Conservation (phyloP, 2,797 vertebrate species). For the Steatocranus sp. region DNA sequence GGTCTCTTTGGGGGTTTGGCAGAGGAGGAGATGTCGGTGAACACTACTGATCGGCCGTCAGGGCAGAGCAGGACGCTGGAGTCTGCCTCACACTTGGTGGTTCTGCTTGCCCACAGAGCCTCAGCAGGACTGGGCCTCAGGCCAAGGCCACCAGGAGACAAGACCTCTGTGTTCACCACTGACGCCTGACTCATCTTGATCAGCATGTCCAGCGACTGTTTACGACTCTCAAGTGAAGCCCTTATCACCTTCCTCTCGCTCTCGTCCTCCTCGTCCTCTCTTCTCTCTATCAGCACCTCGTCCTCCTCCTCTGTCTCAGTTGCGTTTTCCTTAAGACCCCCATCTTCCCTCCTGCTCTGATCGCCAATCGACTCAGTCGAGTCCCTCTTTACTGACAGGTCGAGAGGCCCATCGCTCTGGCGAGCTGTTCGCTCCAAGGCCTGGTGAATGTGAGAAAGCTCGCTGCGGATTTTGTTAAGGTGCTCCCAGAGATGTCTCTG, state of each 20-base stretch:
- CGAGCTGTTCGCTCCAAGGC: conserved; percentile 80
- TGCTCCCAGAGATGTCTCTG: conserved; percentile 89
- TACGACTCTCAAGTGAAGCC: conserved; percentile 73
- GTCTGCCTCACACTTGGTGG: conserved; percentile 96
- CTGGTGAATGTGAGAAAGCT: conserved; percentile 91
- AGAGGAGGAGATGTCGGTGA: conserved; percentile 55
- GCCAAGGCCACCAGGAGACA: conserved; percentile 61
- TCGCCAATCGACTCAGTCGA: background rate
- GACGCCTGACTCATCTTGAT: conserved; percentile 81
- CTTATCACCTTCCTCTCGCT: conserved; percentile 53
- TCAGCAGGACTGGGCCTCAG: conserved; percentile 70
- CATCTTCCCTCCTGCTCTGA: background rate
- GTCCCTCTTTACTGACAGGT: conserved; percentile 88
- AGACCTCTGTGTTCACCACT: conserved; percentile 73
- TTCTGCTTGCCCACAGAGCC: conserved; percentile 81
- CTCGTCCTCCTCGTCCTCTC: conserved; percentile 60
- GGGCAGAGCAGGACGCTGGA: conserved; percentile 90
- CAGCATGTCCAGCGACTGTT: conserved; percentile 82
- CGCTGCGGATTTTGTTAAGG: conserved; percentile 88
- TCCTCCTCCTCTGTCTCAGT: conserved; percentile 71
- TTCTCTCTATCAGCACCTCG: conserved; percentile 46
- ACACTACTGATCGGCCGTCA: conserved; percentile 70
- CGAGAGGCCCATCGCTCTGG: conserved; percentile 83
- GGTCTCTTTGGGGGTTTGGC: conserved; percentile 69
- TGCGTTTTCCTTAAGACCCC: conserved; percentile 20